Evolutionary conservation across 1,140 invertebrate genomes (phyloP), one percentile per base, ranked within the genome.

Genomic region (Tribolium castaneum): DNA sequence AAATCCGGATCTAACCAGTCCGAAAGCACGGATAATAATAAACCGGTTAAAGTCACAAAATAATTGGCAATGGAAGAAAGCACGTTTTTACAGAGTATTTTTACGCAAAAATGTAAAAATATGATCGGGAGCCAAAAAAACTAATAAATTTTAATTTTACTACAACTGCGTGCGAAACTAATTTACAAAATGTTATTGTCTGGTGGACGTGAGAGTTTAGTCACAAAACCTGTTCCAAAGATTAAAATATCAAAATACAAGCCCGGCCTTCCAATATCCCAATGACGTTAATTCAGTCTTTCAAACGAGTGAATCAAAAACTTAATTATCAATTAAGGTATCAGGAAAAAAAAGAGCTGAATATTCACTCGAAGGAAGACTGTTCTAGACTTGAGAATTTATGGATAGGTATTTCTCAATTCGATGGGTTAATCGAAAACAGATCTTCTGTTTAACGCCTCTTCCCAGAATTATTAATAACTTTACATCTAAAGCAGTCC

Each of bases 221-320:
- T 16, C 14, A 13, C 3, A 16, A 66, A 66, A 66, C 59, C 59
- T 39, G 59, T 66, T 66, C 30, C 12, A 66, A 59, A 66, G 59
- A 66, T 66, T 66, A 35, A 66, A 35, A 35, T 66, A 66, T 66
- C 59, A 66, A 35, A 66, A 66, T 14, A 34, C 9, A 6, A 50
- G n/a, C 9, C 25, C 49, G 71, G 34, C 71, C 71, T 73, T 73
- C 71, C 71, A 73, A 73, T 25, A 73, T 73, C 19, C 71, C 71
- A 73, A 54, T 73, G 71, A 73, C 71, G 71, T 52, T 16, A 56
- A 14, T 56, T 7, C 59, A 22, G 2, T 19, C 16, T n/a, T 66
- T 13, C 30, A 62, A 25, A 16, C 3, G 14, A 19, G 52, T 66
- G 25, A 66, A 66, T 35, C 30, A 66, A 66, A 66, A 66, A 59